Percentiles rank a stretch among this genome's conserved stretches.
Conservation (phyloP, 2,797 vertebrate genomes). For the Spinibarbus caldwelli region DNA sequence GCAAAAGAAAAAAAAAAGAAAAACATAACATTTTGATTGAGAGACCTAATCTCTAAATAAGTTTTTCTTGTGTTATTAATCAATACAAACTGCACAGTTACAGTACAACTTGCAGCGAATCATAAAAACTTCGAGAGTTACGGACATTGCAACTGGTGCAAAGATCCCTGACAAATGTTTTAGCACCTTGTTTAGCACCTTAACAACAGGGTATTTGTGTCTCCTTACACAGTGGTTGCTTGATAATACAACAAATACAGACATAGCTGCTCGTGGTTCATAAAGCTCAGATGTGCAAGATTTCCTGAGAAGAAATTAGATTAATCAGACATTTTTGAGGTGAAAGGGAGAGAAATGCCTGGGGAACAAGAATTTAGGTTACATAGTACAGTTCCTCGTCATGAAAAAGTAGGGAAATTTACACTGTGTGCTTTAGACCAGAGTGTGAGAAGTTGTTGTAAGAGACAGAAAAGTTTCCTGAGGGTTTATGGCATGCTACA, state of each 20-base stretch:
- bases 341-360: neutral
- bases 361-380: neutral
- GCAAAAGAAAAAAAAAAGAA: neutral
- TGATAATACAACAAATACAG: constrained; percentile 34
- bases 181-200: constrained; percentile 41
- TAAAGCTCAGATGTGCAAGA: constrained; percentile 45
- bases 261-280: constrained; percentile 42
- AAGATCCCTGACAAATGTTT: constrained; percentile 33
- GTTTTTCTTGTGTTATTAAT: neutral
- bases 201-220: constrained; percentile 16
- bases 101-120: constrained; percentile 25
- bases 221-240: neutral
- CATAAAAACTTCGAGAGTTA: neutral
- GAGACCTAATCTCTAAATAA: neutral
- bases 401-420: neutral
- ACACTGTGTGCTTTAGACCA: constrained; percentile 31
- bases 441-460: constrained; percentile 1
- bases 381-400: neutral
- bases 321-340: constrained; percentile 12
- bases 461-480: constrained; percentile 22
- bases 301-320: constrained; percentile 45
- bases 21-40: neutral
- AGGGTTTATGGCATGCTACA: constrained; percentile 68
- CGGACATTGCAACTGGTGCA: neutral
- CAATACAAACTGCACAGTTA: constrained; percentile 33